Evolutionary conservation across 2,113 vertebrate species (phyloP).

Genomic region (Murina feae): DNA sequence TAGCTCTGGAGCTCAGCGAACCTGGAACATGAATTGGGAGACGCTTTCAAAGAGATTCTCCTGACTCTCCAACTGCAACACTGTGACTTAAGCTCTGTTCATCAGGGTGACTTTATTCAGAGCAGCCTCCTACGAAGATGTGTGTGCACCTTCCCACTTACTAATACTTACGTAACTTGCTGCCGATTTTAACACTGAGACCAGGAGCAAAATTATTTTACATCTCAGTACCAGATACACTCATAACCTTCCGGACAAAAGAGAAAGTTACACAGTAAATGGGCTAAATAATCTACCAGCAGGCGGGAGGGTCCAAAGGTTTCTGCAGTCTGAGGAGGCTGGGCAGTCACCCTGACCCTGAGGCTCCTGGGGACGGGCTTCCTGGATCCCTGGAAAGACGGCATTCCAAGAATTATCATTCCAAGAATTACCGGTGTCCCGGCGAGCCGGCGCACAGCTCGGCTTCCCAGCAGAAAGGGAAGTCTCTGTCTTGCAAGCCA

Average conservation of each 20-base stretch:
- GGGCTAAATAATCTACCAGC: background rate
- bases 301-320: background rate
- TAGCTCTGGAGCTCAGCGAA: conserved; percentile 94
- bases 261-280: background rate
- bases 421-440: background rate
- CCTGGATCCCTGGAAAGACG: background rate
- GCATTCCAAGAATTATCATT: background rate
- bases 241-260: background rate
- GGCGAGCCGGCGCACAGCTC: background rate
- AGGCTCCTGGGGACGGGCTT: background rate
- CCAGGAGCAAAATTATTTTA: background rate
- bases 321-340: background rate
- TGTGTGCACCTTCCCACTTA: background rate
- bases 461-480: background rate
- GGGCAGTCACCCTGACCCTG: background rate
- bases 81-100: background rate
- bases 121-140: background rate
- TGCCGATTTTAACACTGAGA: background rate
- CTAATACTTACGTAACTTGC: background rate
- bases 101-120: background rate
- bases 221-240: background rate
- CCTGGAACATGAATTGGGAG: conserved; percentile 80
- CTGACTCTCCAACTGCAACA: background rate
- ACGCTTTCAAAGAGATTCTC: conserved; percentile 45
- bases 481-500: background rate